A percentile compares a stretch with the other conserved stretches of the same genome.
Evolutionary conservation across 2,797 vertebrate species (phyloP).

Genomic region (Helarctos malayanus): DNA sequence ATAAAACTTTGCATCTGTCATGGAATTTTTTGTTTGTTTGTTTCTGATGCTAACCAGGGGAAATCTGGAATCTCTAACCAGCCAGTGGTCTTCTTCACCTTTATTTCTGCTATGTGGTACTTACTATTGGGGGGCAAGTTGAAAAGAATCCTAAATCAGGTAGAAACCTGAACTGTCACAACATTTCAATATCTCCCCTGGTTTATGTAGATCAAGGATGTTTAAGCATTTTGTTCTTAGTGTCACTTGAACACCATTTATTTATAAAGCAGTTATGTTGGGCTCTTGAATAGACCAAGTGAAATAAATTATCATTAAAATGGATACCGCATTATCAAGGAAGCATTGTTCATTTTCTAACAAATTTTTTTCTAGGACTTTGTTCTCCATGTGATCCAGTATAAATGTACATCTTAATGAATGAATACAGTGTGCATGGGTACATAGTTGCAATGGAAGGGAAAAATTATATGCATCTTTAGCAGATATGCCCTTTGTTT

Average conservation of each 20-base stretch:
- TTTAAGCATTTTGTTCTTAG: not conserved
- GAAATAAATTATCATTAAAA: not conserved
- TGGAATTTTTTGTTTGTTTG: not conserved
- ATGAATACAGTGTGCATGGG: not conserved
- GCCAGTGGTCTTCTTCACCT: not conserved
- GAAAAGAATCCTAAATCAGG: not conserved
- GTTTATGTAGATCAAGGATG: not conserved
- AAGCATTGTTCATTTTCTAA: not conserved
- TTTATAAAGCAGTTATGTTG: not conserved
- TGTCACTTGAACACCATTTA: not conserved
- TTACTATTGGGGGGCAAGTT: not conserved
- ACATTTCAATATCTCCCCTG: not conserved
- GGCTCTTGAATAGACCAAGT: not conserved
- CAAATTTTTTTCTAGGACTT: not conserved
- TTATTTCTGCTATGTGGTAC: not conserved
- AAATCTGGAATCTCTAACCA: not conserved
- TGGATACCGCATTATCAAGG: not conserved
- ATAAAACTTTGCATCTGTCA: not conserved
- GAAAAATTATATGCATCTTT: not conserved
- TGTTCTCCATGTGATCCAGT: not conserved
- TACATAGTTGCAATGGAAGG: not conserved
- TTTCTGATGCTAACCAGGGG: not conserved
- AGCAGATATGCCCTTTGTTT: not conserved
- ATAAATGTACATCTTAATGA: not conserved
- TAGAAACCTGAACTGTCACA: not conserved